phyloP scores from a whole-genome alignment of 1,140 invertebrate species.

The Drosophila subpulchrella region DNA sequence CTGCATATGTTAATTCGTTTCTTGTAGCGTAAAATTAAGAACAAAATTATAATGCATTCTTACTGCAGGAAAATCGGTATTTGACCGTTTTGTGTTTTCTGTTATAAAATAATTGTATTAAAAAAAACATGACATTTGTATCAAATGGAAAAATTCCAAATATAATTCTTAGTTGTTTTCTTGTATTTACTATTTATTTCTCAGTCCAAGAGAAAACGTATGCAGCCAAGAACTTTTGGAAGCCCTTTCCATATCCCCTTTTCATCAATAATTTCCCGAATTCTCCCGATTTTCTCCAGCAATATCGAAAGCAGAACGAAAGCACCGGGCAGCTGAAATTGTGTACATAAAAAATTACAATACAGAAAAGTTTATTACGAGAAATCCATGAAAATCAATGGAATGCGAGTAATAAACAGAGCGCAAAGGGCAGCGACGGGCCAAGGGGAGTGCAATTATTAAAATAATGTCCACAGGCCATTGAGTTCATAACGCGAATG shows the following conservation, averaged over 20 bases:
- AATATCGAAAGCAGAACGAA: not conserved
- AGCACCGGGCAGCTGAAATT: constrained; percentile 3
- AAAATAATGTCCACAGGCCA: constrained; percentile 82
- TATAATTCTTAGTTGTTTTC: no score
- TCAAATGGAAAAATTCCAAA: no score
- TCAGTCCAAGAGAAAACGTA: not conserved
- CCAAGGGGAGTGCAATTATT: constrained; percentile 69
- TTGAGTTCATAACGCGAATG: constrained; percentile 84
- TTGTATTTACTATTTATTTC: no score
- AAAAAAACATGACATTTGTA: no score
- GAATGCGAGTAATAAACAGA: constrained; percentile 78
- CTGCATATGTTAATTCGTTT: no score
- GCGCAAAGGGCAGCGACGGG: not conserved
- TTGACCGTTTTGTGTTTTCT: no score
- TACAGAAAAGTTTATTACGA: constrained; percentile 69
- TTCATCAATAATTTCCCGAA: constrained; percentile 2
- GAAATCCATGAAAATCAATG: constrained; percentile 83
- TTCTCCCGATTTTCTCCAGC: not conserved
- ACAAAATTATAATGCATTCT: no score
- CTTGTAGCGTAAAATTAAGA: no score
- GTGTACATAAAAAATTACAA: constrained; percentile 67
- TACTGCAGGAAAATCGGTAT: no score
- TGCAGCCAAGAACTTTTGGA: no score
- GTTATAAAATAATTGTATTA: no score
- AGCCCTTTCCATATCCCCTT: not conserved